Conservation (phyloP, 2,888 invertebrate species). For the Eumerus sabulonum region DNA sequence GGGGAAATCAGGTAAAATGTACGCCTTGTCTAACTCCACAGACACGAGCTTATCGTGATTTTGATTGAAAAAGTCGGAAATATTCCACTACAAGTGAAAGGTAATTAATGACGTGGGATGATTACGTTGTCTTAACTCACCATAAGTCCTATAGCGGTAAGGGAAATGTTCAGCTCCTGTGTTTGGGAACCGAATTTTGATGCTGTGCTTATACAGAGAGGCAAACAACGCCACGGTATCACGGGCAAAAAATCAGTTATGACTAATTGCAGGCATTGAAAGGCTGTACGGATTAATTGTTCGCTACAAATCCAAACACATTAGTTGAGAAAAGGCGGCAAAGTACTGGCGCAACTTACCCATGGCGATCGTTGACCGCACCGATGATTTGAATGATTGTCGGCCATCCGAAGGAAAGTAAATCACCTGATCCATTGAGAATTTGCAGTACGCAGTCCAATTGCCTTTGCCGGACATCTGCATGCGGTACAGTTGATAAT, state of each 20-base stretch:
- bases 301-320: conserved; percentile 83
- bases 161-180: conserved; percentile 96
- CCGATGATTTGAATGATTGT: conserved; percentile 95
- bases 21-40: conserved; percentile 85
- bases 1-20: conserved; percentile 91
- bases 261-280: conserved; percentile 96
- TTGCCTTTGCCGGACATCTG: conserved; percentile 96
- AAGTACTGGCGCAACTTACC: conserved; percentile 81
- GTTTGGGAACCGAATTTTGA: conserved; percentile 98
- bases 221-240: conserved; percentile 95
- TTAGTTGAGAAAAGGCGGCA: not conserved
- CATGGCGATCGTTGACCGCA: conserved; percentile 95
- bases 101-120: not conserved
- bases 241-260: conserved; percentile 96
- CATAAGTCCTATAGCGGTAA: conserved; percentile 97
- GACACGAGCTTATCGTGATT: conserved; percentile 91
- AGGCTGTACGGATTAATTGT: conserved; percentile 94
- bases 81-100: conserved; percentile 91
- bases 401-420: conserved; percentile 96
- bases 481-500: conserved; percentile 92
- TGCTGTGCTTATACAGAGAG: conserved; percentile 93
- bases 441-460: conserved; percentile 96
- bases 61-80: conserved; percentile 98
- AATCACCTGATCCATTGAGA: conserved; percentile 95
- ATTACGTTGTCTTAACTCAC: conserved; percentile 81